These are phyloP conservation scores for Cetoscarus ocellatus DNA, from an alignment of 2,797 vertebrate genomes.

Conservation along the genomic window DNA sequence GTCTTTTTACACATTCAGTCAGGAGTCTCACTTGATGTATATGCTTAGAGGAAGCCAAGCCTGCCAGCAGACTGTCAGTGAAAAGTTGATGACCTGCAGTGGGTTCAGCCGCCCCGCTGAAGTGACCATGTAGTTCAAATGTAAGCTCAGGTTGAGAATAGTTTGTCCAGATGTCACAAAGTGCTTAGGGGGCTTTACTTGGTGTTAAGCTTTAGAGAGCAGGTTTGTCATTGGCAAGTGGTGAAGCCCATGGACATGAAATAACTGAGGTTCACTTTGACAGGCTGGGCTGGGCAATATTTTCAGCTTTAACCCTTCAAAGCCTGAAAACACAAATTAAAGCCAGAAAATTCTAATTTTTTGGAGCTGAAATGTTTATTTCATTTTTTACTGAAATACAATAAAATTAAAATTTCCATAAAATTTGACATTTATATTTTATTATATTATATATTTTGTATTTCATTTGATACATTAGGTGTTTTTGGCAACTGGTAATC, in stretches of 20 bases:
- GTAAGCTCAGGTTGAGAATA: slow-evolving; percentile 32
- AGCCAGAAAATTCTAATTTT: too few species aligned
- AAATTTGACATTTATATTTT: too few species aligned
- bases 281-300: neutral
- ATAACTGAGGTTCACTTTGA: slow-evolving; percentile 8
- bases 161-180: slow-evolving; percentile 48
- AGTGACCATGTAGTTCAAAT: slow-evolving; percentile 38
- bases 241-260: slow-evolving; percentile 1
- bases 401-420: too few species aligned
- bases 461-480: too few species aligned
- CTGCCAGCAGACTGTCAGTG: slow-evolving; percentile 25
- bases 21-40: slow-evolving; percentile 44
- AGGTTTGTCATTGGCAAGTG: slow-evolving; percentile 14
- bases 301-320: too few species aligned
- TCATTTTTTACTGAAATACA: too few species aligned
- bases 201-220: slow-evolving; percentile 3
- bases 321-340: too few species aligned
- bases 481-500: too few species aligned
- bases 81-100: slow-evolving; percentile 33
- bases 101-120: slow-evolving; percentile 43
- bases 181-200: slow-evolving; percentile 26
- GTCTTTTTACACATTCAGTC: slow-evolving; percentile 49
- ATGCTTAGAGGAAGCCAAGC: slow-evolving; percentile 31
- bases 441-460: too few species aligned
- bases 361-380: too few species aligned